Conservation (phyloP, 1,140 invertebrate genomes). For the Bombyx mandarina region DNA sequence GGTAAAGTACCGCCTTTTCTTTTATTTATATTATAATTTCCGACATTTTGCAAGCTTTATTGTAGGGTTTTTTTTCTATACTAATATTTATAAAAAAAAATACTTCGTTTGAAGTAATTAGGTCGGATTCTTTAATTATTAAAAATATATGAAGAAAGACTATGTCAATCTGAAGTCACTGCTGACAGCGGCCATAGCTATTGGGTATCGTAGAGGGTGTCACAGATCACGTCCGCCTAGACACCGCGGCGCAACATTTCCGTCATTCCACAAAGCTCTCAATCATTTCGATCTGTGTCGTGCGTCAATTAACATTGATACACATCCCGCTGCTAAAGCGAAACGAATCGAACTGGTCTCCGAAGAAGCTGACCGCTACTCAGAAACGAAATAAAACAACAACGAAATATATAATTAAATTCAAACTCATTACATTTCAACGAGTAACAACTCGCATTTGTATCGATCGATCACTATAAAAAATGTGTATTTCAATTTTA, state of each 20-base stretch:
- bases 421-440: background rate
- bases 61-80: too few species aligned
- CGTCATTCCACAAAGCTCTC: background rate
- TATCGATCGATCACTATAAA: too few species aligned
- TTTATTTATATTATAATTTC: too few species aligned
- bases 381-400: background rate
- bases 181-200: too few species aligned
- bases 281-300: slow-evolving; percentile 21
- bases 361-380: background rate
- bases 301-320: slow-evolving; percentile 42
- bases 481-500: too few species aligned
- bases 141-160: too few species aligned
- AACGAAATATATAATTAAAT: slow-evolving; percentile 1
- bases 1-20: too few species aligned
- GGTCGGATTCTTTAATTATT: too few species aligned
- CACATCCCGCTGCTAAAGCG: slow-evolving; percentile 22
- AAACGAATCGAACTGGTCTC: slow-evolving; percentile 23
- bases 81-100: too few species aligned
- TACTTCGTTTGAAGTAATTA: too few species aligned
- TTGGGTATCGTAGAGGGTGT: slow-evolving; percentile 8
- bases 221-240: slow-evolving; percentile 23
- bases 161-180: too few species aligned
- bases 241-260: slow-evolving; percentile 9
- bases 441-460: background rate
- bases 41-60: too few species aligned